A percentile compares a stretch with the other conserved stretches of the same genome.
Evolutionary conservation across 2,888 invertebrate genomes (phyloP).

Genomic region (Thymelicus sylvestris): DNA sequence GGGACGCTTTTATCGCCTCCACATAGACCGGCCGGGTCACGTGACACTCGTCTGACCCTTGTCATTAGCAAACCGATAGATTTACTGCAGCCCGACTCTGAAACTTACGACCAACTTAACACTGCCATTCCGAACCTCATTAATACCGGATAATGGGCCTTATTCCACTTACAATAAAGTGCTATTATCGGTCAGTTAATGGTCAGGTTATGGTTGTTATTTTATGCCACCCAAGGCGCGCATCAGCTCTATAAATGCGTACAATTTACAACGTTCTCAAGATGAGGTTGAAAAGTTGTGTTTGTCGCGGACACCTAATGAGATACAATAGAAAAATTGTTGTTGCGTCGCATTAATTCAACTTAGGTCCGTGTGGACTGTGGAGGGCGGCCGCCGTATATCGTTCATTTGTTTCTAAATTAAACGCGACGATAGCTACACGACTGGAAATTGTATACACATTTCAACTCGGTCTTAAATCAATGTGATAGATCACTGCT

Average conservation of each 20-base stretch:
- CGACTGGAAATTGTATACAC: no score
- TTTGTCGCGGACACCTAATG: conserved; percentile 60
- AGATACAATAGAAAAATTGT: conserved; percentile 57
- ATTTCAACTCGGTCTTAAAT: no score
- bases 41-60: conserved; percentile 41
- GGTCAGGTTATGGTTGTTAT: neutral
- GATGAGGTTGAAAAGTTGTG: conserved; percentile 75
- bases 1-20: conserved; percentile 32
- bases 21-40: conserved; percentile 18
- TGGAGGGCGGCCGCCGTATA: conserved; percentile 2
- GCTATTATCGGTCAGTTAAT: neutral
- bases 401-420: conserved; percentile 28
- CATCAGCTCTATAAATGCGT: conserved; percentile 73
- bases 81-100: conserved; percentile 74
- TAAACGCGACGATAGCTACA: neutral
- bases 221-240: conserved; percentile 72
- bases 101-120: conserved; percentile 59
- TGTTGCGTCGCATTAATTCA: conserved; percentile 36
- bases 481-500: no score
- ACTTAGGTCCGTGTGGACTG: neutral
- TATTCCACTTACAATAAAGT: neutral
- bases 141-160: neutral
- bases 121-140: neutral
- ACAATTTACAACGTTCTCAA: conserved; percentile 77
- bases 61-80: conserved; percentile 75